Conservation (phyloP, 2,888 invertebrate species). For the Ceraclea dissimilis region DNA sequence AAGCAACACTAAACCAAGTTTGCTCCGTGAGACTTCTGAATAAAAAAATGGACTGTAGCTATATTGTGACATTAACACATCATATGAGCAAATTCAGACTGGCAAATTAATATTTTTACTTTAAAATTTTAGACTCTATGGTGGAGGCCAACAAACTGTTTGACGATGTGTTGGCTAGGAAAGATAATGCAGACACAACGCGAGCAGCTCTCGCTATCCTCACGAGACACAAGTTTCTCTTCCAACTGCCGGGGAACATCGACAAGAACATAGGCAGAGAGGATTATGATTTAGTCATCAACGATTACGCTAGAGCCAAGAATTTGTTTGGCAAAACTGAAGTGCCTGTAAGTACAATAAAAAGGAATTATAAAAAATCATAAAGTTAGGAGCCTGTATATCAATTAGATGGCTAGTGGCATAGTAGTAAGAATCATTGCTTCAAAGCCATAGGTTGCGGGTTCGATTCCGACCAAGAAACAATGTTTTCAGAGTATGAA, state of each 20-base stretch:
- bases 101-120: too few species aligned
- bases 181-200: slow-evolving; percentile 93
- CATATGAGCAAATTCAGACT: too few species aligned
- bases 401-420: too few species aligned
- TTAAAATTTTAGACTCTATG: slow-evolving; percentile 68
- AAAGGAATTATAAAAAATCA: not conserved
- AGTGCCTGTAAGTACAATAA: slow-evolving; percentile 56
- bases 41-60: too few species aligned
- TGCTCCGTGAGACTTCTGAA: too few species aligned
- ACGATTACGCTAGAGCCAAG: slow-evolving; percentile 93
- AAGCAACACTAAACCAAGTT: too few species aligned
- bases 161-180: slow-evolving; percentile 82
- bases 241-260: slow-evolving; percentile 90
- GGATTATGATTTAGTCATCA: slow-evolving; percentile 95
- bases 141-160: slow-evolving; percentile 87
- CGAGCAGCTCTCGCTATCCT: slow-evolving; percentile 89
- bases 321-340: slow-evolving; percentile 93
- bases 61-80: too few species aligned
- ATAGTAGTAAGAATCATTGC: too few species aligned
- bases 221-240: slow-evolving; percentile 89
- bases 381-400: too few species aligned
- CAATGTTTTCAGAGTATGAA: too few species aligned
- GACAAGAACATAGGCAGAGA: slow-evolving; percentile 89
- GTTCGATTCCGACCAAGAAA: too few species aligned
- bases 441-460: too few species aligned